A percentile compares a stretch with the other conserved stretches of the same genome.
phyloP scores from a whole-genome alignment of 2,888 invertebrate species.

The Synergus laeviventris region DNA sequence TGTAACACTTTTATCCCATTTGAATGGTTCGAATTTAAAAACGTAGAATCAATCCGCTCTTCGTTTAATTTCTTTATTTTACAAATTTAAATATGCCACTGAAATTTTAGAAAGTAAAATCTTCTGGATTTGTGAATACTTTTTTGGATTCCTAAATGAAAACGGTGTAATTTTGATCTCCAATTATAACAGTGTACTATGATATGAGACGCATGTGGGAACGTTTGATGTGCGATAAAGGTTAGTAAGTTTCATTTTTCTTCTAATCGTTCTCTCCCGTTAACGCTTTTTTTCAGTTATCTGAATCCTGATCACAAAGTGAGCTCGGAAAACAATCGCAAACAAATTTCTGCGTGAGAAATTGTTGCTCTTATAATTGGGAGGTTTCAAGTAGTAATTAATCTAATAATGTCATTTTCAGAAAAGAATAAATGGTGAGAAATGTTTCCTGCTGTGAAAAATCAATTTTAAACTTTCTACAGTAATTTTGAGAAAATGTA shows the following conservation, averaged over 20 bases:
- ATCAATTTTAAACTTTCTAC: too few relatives aligned
- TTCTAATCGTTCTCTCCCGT: background rate
- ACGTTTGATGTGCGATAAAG: background rate
- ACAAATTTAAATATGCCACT: too few relatives aligned
- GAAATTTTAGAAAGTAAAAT: background rate
- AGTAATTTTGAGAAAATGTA: too few relatives aligned
- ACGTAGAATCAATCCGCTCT: too few relatives aligned
- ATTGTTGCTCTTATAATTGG: background rate
- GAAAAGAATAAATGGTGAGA: background rate
- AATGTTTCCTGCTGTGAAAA: too few relatives aligned
- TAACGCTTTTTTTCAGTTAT: background rate
- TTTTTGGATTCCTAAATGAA: background rate
- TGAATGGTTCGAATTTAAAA: background rate
- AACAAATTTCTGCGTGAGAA: background rate
- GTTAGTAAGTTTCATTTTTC: background rate
- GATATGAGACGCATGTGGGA: background rate
- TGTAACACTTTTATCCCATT: background rate
- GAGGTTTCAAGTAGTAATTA: background rate
- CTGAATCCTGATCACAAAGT: background rate
- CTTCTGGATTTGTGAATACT: background rate
- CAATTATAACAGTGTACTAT: background rate
- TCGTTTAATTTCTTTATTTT: background rate
- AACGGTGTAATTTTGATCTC: background rate
- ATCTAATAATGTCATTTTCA: background rate
- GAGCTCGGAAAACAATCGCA: background rate